Percentiles rank a stretch among this genome's conserved stretches.
Conservation (phyloP, 2,888 invertebrate species). For the Metopia argyrocephala region DNA sequence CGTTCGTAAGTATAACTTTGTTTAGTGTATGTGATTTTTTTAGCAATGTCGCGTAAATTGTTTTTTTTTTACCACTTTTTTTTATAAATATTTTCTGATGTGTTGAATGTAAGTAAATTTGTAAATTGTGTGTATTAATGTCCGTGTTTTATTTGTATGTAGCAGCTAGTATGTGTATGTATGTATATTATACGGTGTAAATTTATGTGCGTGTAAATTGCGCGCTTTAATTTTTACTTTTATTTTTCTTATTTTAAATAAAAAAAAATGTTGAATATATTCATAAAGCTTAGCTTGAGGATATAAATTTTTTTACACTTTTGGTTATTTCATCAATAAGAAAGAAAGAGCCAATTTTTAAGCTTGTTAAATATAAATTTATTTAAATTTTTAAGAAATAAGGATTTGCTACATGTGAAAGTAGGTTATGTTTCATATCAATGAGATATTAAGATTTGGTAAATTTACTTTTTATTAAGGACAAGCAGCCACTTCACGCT, state of each 20-base stretch:
- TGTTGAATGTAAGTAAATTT: slow-evolving; percentile 63
- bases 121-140: slow-evolving; percentile 65
- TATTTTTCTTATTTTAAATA: slow-evolving; percentile 25
- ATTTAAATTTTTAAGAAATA: slow-evolving; percentile 31
- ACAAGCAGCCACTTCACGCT: slow-evolving; percentile 20
- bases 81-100: slow-evolving; percentile 63
- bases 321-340: neutral
- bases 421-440: slow-evolving; percentile 7
- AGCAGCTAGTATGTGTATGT: slow-evolving; percentile 42
- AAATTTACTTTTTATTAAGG: slow-evolving; percentile 6
- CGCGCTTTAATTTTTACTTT: slow-evolving; percentile 65
- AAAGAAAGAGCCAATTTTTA: slow-evolving; percentile 27
- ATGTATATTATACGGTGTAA: slow-evolving; percentile 50
- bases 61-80: slow-evolving; percentile 37
- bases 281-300: slow-evolving; percentile 61
- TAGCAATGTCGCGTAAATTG: slow-evolving; percentile 33
- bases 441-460: slow-evolving; percentile 24
- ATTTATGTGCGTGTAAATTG: slow-evolving; percentile 67
- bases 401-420: neutral
- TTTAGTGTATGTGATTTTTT: slow-evolving; percentile 37
- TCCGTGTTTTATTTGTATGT: slow-evolving; percentile 67
- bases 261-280: slow-evolving; percentile 33
- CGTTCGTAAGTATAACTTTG: slow-evolving; percentile 46
- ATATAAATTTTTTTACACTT: slow-evolving; percentile 26
- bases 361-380: slow-evolving; percentile 41